Evolutionary conservation across 2,113 vertebrate species (phyloP), one percentile per base, ranked within the genome.

Genomic region (Chrysochloris asiatica): DNA sequence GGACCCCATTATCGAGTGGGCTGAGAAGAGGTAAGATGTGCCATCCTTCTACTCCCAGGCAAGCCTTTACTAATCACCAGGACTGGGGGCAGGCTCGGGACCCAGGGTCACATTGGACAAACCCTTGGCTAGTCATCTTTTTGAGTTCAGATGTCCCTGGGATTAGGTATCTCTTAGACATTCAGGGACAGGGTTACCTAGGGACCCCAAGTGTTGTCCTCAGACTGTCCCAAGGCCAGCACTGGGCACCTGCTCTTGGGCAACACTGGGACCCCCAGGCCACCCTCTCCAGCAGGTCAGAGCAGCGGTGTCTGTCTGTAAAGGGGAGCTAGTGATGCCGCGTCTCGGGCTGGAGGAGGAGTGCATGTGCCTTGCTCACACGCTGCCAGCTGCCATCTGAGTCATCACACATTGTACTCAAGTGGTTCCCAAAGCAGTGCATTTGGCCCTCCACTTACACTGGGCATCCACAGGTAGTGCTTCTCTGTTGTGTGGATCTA

Each of bases 1-100:
- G 99, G 99, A 99, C 91, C 99, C 99, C 0, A 84, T 99, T 75
- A 95, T 99, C 0, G 63, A 98, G 7, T 99, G 99, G 99, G 99
- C 98, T 59, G 98, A 99, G 96, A 97, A 98, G 82, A 98, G 99
- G 99, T 99, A 92, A 97, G 96, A 54, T 11, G 11, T 30, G 4
- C 50, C 43, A 69, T 45, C 33, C 8, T 0, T 30, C 72, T 14
- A 30, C 13, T 26, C 24, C 69, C 26, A 16, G 43, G 43, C 22
- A 75, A 45, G 41, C 28, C n/a, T 6, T 8, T 50, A 67, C 14
- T 77, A 71, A 75, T 21, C 28, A 28, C 41, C 6, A 0, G 48
- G 8, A 1, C 45, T 30, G 22, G 22, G 13, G 30, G n/a, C 22
- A 59, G 82, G 14, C 12, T 26, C 8, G 12, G 26, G 45, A 17